Base-by-base conservation (phyloP, 2,888 invertebrate species). In the Mesodorylaimus sp. region DNA sequence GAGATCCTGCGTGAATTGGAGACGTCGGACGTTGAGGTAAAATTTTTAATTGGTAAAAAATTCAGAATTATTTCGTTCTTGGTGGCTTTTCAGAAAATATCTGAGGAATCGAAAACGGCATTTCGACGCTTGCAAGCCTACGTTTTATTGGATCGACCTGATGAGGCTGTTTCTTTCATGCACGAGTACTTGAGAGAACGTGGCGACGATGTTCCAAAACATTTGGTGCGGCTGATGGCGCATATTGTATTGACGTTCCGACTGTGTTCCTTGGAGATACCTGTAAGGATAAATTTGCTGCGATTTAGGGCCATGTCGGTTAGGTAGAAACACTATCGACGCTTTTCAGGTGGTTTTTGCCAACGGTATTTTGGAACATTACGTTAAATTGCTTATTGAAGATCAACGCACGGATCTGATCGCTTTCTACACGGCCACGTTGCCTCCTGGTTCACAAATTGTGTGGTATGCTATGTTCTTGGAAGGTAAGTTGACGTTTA, bases 371-470 rank as follows among this genome's bases (percentile, higher is more conserved):
- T 66, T 67, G 61, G 78, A 80, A 56, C 69, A 78, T 50, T 80
- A 81, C 23, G 80, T 84, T n/a, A 50, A 74, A 68, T 57, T 83
- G 78, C 71, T 91, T 25, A 81, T 84, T 53, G 75, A 78, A 50
- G 74, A 80, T 51, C 77, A 78, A 19, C 80, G 83, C 59, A 77
- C 83, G 2, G 77, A 78, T 54, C 71, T 87, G 27, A 78, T 91
- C 10, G 86, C 89, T 1, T 81, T 78, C 64, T 91, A 91, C 62
- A 79, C 81, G 0, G 79, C 86, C 2, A 79, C 80, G 50, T 73
- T 91, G 41, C 82, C 83, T 10, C 70, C 70, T 44, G 70, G 74
- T 16, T 70, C 74, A 52, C 80, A 81, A 61, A 60, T 70, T 28
- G 58, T 60, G 27, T 65, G 66, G 61, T 73, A 62, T 53, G 62